Base-by-base conservation (phyloP, 37 sponge, comb jelly and placozoan species). In the Geodia barretti region DNA sequence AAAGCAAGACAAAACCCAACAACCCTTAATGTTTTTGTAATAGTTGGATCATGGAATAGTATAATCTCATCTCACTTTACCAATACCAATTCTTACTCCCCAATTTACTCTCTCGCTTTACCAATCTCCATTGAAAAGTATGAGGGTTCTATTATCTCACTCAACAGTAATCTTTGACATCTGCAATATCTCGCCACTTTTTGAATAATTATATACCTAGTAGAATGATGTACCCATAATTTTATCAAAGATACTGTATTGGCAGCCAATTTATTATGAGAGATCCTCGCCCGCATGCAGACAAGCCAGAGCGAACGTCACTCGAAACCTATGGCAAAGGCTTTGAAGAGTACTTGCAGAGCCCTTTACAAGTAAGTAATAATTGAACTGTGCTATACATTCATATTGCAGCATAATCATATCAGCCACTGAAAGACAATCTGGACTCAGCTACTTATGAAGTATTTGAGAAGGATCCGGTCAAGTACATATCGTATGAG, bases 371-470 rank as follows among this genome's bases (percentile, higher is more conserved):
- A 86, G 94, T 93, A 29, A 37, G 73, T 43, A n/a, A n/a, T n/a
- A n/a, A n/a, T n/a, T n/a, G n/a, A n/a, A n/a, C 30, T 67, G 68
- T 67, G 24, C 30, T 31, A 31, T 67, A 9, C 17, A 31, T 4
- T 62, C 21, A 25, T 21, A 75, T 76, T 41, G 24, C 37, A n/a
- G n/a, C n/a, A n/a, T n/a, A n/a, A n/a, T 77, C 30, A 29, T 7
- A 33, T 4, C 70, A 98, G 92, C 99, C 99, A 21, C 83, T 98
- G 39, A 94, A 86, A 90, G 99, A 98, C 63, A 98, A 98, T 70
- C 60, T 98, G 25, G 99, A 98, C 32, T 96, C 97, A 35, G 87
- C 92, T 30, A 98, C 99, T 11, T 98, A 98, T 63, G 97, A 98
- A 76, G 77, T 92, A 33, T 92, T 98, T 85, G 99, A 98, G 70